Base-by-base conservation (phyloP, 2,888 invertebrate species). In the Drosophila birchii region DNA sequence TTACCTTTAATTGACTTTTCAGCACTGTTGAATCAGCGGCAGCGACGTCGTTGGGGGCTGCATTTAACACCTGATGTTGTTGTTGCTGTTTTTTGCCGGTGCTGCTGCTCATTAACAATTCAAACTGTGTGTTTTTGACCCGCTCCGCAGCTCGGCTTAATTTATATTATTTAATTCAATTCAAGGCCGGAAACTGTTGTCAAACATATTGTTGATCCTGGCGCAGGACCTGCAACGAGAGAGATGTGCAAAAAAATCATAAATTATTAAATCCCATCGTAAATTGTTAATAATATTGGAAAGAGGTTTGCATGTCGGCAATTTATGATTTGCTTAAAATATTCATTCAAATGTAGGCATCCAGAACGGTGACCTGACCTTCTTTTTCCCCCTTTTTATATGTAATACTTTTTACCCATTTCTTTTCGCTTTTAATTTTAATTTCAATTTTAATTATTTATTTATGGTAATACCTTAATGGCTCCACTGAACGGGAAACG, bases 1-100 rank as follows among this genome's bases (percentile, higher is more conserved):
- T 88, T 88, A 88, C 88, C 88, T 88, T 90, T 89, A 81, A 87
- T 89, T 90, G 79, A 89, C 88, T 86, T 89, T 89, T 89, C 86
- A 89, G 80, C 88, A 63, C 78, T 66, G 71, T 68, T 73, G 71
- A 80, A 75, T 67, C 78, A 69, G 74, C 60, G 77, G 71, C 71
- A 55, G 68, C 44, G 53, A 18, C 69, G 23, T 66, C 54, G 18
- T 43, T 63, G 34, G 51, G 43, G 38, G 55, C 63, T 53, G 63
- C 86, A 87, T 89, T 89, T 81, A 86, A 89, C 81, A 78, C 75
- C 80, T 78, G 81, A 63, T 26, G 5, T n/a, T 47, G 26, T 9
- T 45, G 26, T 26, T 26, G 2, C n/a, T 26, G 29, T n/a, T 47
- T n/a, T n/a, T 47, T 20, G 20, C 3, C 3, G 14, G 5, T 54